Conservation (phyloP, 1,140 invertebrate species). For the Eciton burchellii region DNA sequence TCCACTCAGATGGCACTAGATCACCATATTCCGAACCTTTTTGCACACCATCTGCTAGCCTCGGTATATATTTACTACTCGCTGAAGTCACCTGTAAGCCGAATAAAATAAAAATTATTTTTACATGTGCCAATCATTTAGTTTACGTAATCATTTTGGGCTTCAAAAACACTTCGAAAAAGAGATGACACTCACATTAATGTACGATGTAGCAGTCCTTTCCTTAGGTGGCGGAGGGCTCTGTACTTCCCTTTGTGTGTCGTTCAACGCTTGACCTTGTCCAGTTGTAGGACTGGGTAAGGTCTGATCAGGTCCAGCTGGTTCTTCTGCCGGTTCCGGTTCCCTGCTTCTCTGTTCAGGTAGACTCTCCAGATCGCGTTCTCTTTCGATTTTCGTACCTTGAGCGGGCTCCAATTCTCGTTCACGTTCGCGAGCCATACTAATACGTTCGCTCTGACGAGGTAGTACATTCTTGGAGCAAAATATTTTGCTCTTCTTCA, state of each 20-base stretch:
- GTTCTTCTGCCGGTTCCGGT: conserved; percentile 86
- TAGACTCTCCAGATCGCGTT: conserved; percentile 80
- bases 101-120: conserved; percentile 55
- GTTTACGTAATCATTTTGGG: conserved; percentile 1
- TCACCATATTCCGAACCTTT: conserved; percentile 85
- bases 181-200: conserved; percentile 85
- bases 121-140: background rate
- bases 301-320: conserved; percentile 87
- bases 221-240: conserved; percentile 86
- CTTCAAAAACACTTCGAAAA: conserved; percentile 4
- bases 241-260: conserved; percentile 79
- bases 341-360: conserved; percentile 83
- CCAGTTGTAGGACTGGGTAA: conserved; percentile 85
- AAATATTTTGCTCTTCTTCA: conserved; percentile 78
- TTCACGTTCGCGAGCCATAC: conserved; percentile 75
- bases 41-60: conserved; percentile 87
- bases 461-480: conserved; percentile 80
- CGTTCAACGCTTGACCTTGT: conserved; percentile 79
- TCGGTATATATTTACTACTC: conserved; percentile 89
- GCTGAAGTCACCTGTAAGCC: conserved; percentile 80
- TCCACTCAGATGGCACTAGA: conserved; percentile 92
- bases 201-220: conserved; percentile 87
- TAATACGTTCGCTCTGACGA: conserved; percentile 80
- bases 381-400: conserved; percentile 81
- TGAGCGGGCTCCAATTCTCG: conserved; percentile 76